Conservation (phyloP, 2,797 vertebrate genomes). For the Alfaro cultratus region DNA sequence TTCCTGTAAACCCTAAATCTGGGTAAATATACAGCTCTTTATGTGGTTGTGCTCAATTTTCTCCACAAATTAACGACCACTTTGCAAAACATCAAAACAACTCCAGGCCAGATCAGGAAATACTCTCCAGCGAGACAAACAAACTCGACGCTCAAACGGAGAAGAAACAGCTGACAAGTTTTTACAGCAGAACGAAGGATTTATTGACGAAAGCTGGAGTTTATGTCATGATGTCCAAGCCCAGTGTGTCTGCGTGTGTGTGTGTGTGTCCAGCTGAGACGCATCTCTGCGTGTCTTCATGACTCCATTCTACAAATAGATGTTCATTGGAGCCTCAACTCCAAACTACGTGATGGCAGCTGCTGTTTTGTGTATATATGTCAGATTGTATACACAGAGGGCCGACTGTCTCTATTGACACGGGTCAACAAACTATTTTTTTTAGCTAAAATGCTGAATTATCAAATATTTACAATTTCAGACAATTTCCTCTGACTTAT, state of each 20-base stretch:
- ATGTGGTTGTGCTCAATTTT: conserved; percentile 47
- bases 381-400: conserved; percentile 59
- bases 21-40: conserved; percentile 39
- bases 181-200: conserved; percentile 9
- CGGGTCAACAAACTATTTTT: conserved; percentile 3
- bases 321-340: conserved; percentile 65
- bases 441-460: neutral
- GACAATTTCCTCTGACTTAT: neutral
- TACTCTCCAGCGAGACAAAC: conserved; percentile 46
- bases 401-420: conserved; percentile 32
- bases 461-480: neutral
- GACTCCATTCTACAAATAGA: conserved; percentile 85
- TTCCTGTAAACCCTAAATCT: conserved; percentile 35
- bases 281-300: conserved; percentile 46
- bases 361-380: conserved; percentile 66
- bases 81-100: conserved; percentile 52
- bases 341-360: conserved; percentile 86
- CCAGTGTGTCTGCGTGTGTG: conserved; percentile 23
- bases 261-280: conserved; percentile 39
- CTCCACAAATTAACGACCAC: conserved; percentile 62
- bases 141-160: conserved; percentile 8
- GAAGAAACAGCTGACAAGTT: neutral
- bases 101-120: conserved; percentile 44
- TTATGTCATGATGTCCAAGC: conserved; percentile 7
- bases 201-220: neutral